phyloP scores from a whole-genome alignment of 2,797 vertebrate species.

The Miichthys miiuy region DNA sequence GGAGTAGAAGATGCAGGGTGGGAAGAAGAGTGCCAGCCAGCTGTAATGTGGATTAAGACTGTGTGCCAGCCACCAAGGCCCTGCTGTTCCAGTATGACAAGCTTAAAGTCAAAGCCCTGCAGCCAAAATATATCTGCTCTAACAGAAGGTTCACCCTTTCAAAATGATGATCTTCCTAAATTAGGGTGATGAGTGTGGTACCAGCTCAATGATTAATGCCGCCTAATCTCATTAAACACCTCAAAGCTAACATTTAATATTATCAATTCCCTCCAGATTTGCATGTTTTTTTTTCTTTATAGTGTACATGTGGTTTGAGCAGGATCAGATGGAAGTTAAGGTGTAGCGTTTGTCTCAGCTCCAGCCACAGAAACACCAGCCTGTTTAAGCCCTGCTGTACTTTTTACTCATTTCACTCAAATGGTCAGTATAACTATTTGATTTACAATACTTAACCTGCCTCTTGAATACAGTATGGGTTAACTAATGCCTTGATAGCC shows the following conservation, averaged over 20 bases:
- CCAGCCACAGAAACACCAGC: background rate
- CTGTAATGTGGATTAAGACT: conserved; percentile 62
- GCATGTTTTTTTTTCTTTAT: background rate
- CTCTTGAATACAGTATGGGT: background rate
- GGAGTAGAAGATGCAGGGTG: conserved; percentile 32
- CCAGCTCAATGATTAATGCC: conserved; percentile 57
- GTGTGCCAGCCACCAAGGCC: conserved; percentile 51
- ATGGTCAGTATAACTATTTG: background rate
- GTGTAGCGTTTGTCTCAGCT: conserved; percentile 13
- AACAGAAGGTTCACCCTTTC: conserved; percentile 70
- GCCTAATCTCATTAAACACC: conserved; percentile 71
- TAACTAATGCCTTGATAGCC: background rate
- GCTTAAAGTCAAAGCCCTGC: conserved; percentile 61
- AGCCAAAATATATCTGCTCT: conserved; percentile 61
- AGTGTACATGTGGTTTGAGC: background rate
- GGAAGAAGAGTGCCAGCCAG: conserved; percentile 39
- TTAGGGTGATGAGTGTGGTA: conserved; percentile 52
- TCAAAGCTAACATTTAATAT: conserved; percentile 66
- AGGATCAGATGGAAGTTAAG: conserved; percentile 21
- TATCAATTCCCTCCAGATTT: conserved; percentile 70
- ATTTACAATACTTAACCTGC: background rate
- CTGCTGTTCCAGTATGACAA: conserved; percentile 61
- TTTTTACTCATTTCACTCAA: background rate
- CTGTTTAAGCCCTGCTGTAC: background rate
- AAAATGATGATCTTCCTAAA: conserved; percentile 54